Percentiles rank a stretch among this genome's conserved stretches.
Conservation (phyloP, 2,888 invertebrate genomes). For the Gerris lacustris region DNA sequence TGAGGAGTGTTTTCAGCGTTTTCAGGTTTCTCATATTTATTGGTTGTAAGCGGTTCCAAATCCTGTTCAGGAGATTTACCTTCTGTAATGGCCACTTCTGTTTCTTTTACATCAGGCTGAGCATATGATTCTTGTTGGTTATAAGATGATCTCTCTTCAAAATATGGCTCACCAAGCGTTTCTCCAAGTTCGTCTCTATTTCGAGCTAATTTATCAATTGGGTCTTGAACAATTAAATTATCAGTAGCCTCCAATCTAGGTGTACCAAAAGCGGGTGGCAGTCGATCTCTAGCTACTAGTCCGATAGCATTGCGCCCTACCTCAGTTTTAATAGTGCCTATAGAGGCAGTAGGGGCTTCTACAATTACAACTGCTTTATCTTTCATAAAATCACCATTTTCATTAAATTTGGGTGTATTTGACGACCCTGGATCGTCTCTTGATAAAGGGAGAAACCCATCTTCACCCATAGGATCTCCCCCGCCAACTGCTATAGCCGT, state of each 20-base stretch:
- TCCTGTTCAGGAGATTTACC: neutral
- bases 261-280: neutral
- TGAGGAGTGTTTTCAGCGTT: neutral
- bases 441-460: neutral
- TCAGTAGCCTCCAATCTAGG: neutral
- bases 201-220: constrained; percentile 1
- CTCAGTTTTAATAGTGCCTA: neutral
- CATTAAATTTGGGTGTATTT: neutral
- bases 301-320: neutral
- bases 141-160: neutral
- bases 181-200: neutral
- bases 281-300: neutral
- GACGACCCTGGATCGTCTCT: neutral
- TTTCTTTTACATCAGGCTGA: neutral
- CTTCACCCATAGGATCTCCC: neutral
- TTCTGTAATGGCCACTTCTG: neutral
- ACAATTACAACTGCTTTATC: neutral
- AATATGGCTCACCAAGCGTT: neutral
- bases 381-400: neutral
- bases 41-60: neutral
- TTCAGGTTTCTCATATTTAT: neutral
- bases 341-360: neutral
- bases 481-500: neutral
- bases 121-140: neutral
- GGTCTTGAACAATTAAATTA: neutral